A percentile compares a stretch with the other conserved stretches of the same genome.
These are phyloP conservation scores for Crematogaster levior DNA, from an alignment of 2,888 invertebrate species.

Conservation along the genomic window DNA sequence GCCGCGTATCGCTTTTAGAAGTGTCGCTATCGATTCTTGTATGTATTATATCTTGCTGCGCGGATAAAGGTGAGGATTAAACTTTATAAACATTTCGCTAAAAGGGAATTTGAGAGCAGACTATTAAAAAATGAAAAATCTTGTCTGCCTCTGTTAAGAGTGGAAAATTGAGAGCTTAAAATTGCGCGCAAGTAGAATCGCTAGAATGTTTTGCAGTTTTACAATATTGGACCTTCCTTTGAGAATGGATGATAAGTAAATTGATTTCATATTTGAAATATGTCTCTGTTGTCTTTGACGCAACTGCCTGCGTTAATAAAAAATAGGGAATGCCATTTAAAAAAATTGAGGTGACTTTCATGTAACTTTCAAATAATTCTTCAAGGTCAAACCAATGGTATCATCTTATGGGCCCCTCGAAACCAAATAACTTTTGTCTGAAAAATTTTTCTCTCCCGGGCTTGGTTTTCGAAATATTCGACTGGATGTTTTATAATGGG, in stretches of 20 bases:
- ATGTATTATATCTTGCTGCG: not conserved
- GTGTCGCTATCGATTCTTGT: slow-evolving; percentile 25
- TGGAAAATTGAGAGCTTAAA: slow-evolving; percentile 9
- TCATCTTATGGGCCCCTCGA: too few relatives aligned
- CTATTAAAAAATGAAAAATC: slow-evolving; percentile 33
- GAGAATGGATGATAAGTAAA: slow-evolving; percentile 1
- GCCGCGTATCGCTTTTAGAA: not conserved
- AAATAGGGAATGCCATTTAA: too few relatives aligned
- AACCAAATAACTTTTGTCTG: too few relatives aligned
- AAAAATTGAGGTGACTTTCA: too few relatives aligned
- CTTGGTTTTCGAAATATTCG: too few relatives aligned
- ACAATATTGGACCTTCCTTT: not conserved
- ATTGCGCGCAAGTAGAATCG: slow-evolving; percentile 9
- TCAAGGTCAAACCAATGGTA: too few relatives aligned
- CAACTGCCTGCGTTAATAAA: not conserved
- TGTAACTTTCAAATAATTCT: too few relatives aligned
- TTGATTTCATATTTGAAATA: not conserved
- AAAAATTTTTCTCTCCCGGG: too few relatives aligned
- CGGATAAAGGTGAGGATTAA: slow-evolving; percentile 18
- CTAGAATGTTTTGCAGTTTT: slow-evolving; percentile 13
- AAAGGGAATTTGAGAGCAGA: slow-evolving; percentile 22
- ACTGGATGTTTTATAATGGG: too few relatives aligned
- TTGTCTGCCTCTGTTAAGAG: not conserved
- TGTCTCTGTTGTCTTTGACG: not conserved
- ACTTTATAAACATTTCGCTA: slow-evolving; percentile 8